Percentiles rank a stretch among this genome's conserved stretches.
These are phyloP conservation scores for Dipus sagitta DNA, from an alignment of 2,797 vertebrate species.

Conservation along the genomic window DNA sequence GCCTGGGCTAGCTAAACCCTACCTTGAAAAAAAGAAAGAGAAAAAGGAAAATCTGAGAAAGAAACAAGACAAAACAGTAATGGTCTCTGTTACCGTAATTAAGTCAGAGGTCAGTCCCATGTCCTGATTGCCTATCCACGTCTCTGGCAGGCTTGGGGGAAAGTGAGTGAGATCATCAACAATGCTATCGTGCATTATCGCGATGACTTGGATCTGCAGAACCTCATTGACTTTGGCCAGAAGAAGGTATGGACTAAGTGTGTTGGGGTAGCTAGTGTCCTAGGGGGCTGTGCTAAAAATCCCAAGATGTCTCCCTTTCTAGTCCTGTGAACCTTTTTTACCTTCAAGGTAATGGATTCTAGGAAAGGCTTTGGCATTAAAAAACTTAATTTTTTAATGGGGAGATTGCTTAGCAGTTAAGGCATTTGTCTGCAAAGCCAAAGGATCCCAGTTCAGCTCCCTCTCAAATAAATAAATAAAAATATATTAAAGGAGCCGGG, in stretches of 20 bases:
- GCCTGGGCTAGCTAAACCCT: no score
- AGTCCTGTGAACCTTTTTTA: conserved; percentile 11
- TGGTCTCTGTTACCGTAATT: neutral
- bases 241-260: conserved; percentile 89
- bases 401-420: no score
- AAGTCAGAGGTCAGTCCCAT: neutral
- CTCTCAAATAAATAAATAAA: neutral
- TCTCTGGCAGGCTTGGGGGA: conserved; percentile 89
- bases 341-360: conserved; percentile 22
- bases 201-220: conserved; percentile 96
- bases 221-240: conserved; percentile 97
- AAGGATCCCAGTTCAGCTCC: no score
- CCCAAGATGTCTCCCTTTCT: neutral
- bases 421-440: no score
- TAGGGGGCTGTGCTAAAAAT: neutral
- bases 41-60: no score
- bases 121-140: neutral
- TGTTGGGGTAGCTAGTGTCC: neutral
- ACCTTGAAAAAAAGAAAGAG: no score
- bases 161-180: conserved; percentile 93
- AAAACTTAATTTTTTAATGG: no score
- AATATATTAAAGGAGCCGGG: neutral
- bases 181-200: conserved; percentile 94
- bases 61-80: neutral
- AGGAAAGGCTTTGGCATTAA: neutral